Base-by-base conservation (phyloP, 2,113 vertebrate species). In the Neolamprologus kungweensis region DNA sequence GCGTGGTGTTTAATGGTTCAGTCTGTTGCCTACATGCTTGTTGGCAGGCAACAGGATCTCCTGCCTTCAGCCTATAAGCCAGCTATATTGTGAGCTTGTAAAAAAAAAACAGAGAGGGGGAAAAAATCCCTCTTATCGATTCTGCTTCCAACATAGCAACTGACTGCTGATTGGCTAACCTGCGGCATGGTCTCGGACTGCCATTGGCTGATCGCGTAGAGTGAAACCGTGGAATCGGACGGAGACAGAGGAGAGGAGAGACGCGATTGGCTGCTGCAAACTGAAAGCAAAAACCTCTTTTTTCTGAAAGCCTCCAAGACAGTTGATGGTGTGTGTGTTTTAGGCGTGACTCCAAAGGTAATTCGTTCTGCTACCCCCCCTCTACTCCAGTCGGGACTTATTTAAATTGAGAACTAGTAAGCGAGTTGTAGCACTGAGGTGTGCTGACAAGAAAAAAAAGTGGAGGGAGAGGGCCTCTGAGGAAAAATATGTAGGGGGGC, bases 111-210 rank as follows among this genome's bases (percentile, higher is more conserved):
- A 21, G 10, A 21, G 21, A 4, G 9, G 16, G 12, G 16, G 7
- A 16, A 42, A 71, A 88, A 88, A 91, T 88, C 31, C 84, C 83
- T 88, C 83, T 90, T 91, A 94, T 94, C 92, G 95, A 96, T 94
- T 95, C 95, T 95, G 89, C 95, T 88, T 93, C 90, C 81, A 47
- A 94, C 95, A 94, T 96, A 95, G 95, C 95, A 96, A 96, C 95
- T 95, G 89, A 19, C 7, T 63, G 57, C 81, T 84, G 94, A 96
- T 96, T 96, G 95, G 95, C 58, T 79, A 42, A 35, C 6, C 21
- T 47, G 1, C 21, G 5, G 85, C 51, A 28, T 58, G 55, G 54
- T 87, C 81, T 2, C 35, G 55, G 5, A 19, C 71, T 91, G 51
- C 35, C n/a, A 95, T 96, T 96, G 94, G 95, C 33, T 50, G 87